Evolutionary conservation across 2,113 vertebrate species (phyloP).

Genomic region (Melozone crissalis): DNA sequence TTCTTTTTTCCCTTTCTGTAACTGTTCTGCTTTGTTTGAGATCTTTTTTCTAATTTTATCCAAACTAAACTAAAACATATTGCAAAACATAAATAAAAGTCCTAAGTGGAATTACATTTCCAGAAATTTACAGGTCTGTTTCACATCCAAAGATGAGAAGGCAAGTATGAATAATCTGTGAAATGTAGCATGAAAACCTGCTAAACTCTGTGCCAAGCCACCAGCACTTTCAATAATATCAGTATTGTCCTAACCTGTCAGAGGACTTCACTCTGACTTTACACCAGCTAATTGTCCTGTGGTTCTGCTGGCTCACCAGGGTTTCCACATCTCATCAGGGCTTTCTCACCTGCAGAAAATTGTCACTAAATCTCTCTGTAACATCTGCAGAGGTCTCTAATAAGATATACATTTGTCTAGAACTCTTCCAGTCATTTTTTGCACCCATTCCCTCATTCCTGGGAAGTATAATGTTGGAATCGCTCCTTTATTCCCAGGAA

Average conservation of each 20-base stretch:
- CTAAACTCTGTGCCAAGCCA: not conserved
- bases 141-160: not conserved
- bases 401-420: not conserved
- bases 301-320: not conserved
- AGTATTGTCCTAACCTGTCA: not conserved
- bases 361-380: not conserved
- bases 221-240: not conserved
- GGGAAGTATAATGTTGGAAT: not conserved
- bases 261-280: not conserved
- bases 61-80: not conserved
- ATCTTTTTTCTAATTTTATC: not conserved
- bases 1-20: not conserved
- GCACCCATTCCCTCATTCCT: not conserved
- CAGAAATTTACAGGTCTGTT: not conserved
- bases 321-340: not conserved
- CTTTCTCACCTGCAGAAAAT: not conserved
- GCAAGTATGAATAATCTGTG: not conserved
- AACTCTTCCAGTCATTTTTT: not conserved
- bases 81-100: not conserved
- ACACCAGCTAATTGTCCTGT: not conserved
- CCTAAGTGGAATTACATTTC: not conserved
- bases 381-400: not conserved
- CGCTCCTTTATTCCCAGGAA: not conserved
- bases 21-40: not conserved
- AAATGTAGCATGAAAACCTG: not conserved